phyloP scores from a whole-genome alignment of 2,888 invertebrate species.

The Icerya purchasi region DNA sequence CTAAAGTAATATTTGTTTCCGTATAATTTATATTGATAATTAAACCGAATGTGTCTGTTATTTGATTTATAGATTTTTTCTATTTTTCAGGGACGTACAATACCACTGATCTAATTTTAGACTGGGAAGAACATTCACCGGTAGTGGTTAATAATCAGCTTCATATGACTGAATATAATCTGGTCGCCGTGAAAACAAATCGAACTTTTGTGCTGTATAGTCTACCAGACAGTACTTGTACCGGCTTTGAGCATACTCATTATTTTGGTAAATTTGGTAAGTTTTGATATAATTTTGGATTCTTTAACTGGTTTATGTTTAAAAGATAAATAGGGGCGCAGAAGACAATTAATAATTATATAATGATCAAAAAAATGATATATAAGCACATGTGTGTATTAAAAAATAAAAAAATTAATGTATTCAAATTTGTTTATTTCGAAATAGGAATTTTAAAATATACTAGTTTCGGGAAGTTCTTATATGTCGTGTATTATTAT shows the following conservation, averaged over 20 bases:
- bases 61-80: not conserved
- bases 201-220: constrained; percentile 36
- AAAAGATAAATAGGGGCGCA: too few species aligned
- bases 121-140: constrained; percentile 53
- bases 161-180: constrained; percentile 58
- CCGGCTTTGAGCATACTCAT: constrained; percentile 14
- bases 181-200: constrained; percentile 48
- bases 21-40: too few species aligned
- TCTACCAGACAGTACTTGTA: constrained; percentile 7
- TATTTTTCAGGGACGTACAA: constrained; percentile 53
- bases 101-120: constrained; percentile 44
- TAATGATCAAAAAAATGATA: too few species aligned
- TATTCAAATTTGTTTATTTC: too few species aligned
- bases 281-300: too few species aligned
- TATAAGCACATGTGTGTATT: not conserved
- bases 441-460: not conserved
- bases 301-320: too few species aligned
- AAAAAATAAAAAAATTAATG: not conserved
- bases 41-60: too few species aligned
- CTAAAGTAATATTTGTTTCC: too few species aligned
- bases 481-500: not conserved
- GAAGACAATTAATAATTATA: too few species aligned
- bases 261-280: constrained; percentile 46
- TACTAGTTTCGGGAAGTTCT: not conserved
- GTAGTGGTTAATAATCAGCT: constrained; percentile 52